These are phyloP conservation scores for Pelmatolapia mariae DNA, from an alignment of 2,113 vertebrate species.

Conservation along the genomic window DNA sequence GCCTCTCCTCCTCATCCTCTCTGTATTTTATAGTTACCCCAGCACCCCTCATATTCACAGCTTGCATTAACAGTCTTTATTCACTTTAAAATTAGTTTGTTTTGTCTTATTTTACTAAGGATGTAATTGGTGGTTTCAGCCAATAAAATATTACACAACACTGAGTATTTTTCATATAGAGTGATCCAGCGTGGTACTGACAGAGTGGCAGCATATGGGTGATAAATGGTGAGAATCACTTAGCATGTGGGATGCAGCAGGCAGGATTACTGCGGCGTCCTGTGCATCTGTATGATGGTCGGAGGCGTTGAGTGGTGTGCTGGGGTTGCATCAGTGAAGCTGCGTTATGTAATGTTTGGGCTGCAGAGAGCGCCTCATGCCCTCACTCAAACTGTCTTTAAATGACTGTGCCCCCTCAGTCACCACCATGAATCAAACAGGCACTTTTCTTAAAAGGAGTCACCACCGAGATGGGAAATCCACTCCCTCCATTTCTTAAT, in stretches of 20 bases:
- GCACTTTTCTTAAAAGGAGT: slow-evolving; percentile 41
- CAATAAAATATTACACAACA: background rate
- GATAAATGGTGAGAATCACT: slow-evolving; percentile 23
- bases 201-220: slow-evolving; percentile 9
- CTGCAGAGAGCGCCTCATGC: slow-evolving; percentile 22
- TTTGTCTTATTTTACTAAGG: background rate
- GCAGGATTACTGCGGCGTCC: slow-evolving; percentile 31
- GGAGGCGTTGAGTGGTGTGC: slow-evolving; percentile 50
- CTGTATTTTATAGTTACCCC: background rate
- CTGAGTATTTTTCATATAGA: background rate
- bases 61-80: background rate
- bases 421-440: slow-evolving; percentile 31
- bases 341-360: slow-evolving; percentile 54
- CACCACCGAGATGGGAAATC: slow-evolving; percentile 39
- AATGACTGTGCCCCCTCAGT: slow-evolving; percentile 27
- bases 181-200: background rate
- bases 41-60: background rate
- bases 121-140: background rate
- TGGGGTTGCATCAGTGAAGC: slow-evolving; percentile 47
- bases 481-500: slow-evolving; percentile 54
- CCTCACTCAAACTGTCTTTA: slow-evolving; percentile 27
- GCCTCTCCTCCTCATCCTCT: background rate
- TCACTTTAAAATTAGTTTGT: background rate
- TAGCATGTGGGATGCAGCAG: slow-evolving; percentile 49
- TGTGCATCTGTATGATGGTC: slow-evolving; percentile 49